Evolutionary conservation across 1,140 invertebrate genomes (phyloP).

Genomic region (Oscheius sp.): DNA sequence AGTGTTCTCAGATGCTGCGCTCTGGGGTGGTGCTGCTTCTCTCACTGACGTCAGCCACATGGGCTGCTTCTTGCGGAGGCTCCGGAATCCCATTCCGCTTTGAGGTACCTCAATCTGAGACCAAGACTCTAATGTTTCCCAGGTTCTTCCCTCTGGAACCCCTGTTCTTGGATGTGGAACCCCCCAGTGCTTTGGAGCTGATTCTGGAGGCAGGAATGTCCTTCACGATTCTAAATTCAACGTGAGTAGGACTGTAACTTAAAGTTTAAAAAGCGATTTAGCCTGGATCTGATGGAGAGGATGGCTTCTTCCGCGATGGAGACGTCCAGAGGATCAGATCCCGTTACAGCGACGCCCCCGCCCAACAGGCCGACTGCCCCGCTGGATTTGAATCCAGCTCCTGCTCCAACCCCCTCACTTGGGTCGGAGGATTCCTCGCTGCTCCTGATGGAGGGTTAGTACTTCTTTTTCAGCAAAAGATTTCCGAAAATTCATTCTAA

Average conservation of each 20-base stretch:
- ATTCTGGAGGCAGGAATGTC: slow-evolving; percentile 37
- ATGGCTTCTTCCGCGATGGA: slow-evolving; percentile 48
- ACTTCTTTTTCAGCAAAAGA: too few relatives aligned
- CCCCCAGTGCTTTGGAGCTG: slow-evolving; percentile 44
- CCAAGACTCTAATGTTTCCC: neutral
- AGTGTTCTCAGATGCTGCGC: neutral
- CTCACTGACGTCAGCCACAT: neutral
- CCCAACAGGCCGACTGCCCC: slow-evolving; percentile 41
- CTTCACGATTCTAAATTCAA: slow-evolving; percentile 41
- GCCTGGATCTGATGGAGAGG: slow-evolving; percentile 45
- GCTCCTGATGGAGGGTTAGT: slow-evolving; percentile 33
- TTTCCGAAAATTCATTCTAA: too few relatives aligned
- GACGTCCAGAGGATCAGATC: slow-evolving; percentile 26
- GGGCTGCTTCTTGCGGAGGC: slow-evolving; percentile 28
- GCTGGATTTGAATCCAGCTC: slow-evolving; percentile 23
- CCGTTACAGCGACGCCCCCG: slow-evolving; percentile 30
- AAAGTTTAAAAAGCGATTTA: slow-evolving; percentile 18
- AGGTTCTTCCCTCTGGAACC: slow-evolving; percentile 32
- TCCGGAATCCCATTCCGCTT: slow-evolving; percentile 43
- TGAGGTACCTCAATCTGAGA: slow-evolving; percentile 27
- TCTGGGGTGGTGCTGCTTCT: neutral
- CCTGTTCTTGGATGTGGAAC: slow-evolving; percentile 44
- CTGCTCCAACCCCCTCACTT: slow-evolving; percentile 40
- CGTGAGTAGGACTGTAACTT: slow-evolving; percentile 20
- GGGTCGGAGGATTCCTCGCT: slow-evolving; percentile 45